Base-by-base conservation (phyloP, 1,140 invertebrate species). In the Sarcophaga bullata region DNA sequence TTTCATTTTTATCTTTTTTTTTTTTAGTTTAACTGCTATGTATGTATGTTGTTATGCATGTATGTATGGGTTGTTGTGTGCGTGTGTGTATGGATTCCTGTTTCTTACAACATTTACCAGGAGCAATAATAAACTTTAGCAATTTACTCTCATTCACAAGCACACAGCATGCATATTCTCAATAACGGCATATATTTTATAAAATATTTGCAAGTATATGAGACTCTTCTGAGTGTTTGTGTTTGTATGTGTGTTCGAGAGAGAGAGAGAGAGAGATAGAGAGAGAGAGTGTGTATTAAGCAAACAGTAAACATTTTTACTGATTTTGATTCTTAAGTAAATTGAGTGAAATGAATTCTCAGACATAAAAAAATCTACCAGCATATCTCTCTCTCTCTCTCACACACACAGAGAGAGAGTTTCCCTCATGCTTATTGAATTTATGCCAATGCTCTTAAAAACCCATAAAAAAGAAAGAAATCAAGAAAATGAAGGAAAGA, bases 321-420 rank as follows among this genome's bases (percentile, higher is more conserved):
- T 48, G 73, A 48, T 78, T 78, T 52, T 46, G 75, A 78, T 52
- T 78, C 25, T 78, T 78, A 78, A 78, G 75, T 78, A 52, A 78
- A 78, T 78, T 78, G 75, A 78, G 75, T 78, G 75, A 78, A 78
- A 78, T 78, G 49, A 78, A 78, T 78, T 78, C 48, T 50, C 75
- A 78, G 75, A 50, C 75, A 78, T 78, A 19, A 78, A 78, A 78
- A 75, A 50, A 78, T 10, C 50, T 50, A 78, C 49, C 17, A 50
- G 49, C 73, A 11, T 78, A 17, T 68, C 54, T 37, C 25, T 37
- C 25, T 37, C 25, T 37, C 25, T 37, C 25, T 37, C 25, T 37
- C 25, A 2, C 25, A 2, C 25, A 2, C 25, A 2, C 25, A 2
- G 25, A 37, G 15, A 58, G 7, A 58, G 6, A 58, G 5, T 58